Percentiles rank a stretch among this genome's conserved stretches.
Evolutionary conservation across 2,113 vertebrate species (phyloP).

Genomic region (Anguilla japonica): DNA sequence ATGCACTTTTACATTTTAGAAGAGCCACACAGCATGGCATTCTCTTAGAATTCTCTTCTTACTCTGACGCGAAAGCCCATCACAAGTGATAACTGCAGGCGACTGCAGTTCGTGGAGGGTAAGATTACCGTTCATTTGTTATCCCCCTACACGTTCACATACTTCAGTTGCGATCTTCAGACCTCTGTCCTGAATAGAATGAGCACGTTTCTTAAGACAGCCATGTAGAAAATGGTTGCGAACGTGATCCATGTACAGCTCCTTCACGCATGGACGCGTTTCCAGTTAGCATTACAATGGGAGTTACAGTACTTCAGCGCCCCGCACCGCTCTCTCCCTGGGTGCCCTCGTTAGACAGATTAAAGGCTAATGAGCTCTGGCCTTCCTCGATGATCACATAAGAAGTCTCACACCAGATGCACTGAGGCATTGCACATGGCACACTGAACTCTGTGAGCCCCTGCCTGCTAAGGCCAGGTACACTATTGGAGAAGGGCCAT

Average conservation of each 20-base stretch:
- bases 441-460: background rate
- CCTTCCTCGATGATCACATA: background rate
- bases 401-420: background rate
- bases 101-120: background rate
- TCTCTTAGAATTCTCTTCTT: background rate
- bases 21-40: background rate
- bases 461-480: background rate
- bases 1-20: background rate
- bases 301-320: background rate
- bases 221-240: background rate
- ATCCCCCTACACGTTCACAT: background rate
- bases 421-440: background rate
- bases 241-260: background rate
- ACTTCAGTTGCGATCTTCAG: background rate
- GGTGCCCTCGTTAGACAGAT: slow-evolving; percentile 9
- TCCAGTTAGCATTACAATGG: background rate
- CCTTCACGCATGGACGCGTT: background rate
- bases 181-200: background rate
- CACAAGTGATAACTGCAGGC: background rate
- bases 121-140: background rate
- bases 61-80: background rate
- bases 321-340: background rate
- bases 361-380: background rate
- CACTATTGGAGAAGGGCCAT: background rate
- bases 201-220: background rate